phyloP scores from a whole-genome alignment of 35 echinoderm and acorn worm species.

The Heliocidaris tuberculata region DNA sequence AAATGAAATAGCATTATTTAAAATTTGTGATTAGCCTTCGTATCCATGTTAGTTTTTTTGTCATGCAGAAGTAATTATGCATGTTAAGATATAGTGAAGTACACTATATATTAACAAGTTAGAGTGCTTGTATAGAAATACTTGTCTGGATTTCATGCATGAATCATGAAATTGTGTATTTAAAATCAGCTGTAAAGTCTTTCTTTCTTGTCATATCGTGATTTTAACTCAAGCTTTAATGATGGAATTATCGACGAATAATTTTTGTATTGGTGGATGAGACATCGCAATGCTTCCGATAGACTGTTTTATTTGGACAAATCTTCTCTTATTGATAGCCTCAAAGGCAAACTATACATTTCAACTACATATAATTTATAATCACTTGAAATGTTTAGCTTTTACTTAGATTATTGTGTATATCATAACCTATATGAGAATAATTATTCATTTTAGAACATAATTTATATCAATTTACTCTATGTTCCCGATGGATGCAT shows the following conservation, averaged over 20 bases:
- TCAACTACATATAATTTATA: neutral
- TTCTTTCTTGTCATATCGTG: neutral
- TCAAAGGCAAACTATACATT: neutral
- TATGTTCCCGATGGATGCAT: too few relatives aligned
- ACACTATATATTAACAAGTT: too few relatives aligned
- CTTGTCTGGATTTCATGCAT: too few relatives aligned
- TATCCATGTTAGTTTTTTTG: too few relatives aligned
- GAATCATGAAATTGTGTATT: neutral
- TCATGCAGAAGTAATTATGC: too few relatives aligned
- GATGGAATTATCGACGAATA: neutral
- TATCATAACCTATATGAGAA: neutral
- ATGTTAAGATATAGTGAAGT: too few relatives aligned
- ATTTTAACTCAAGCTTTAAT: constrained; percentile 4
- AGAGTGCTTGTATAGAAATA: too few relatives aligned
- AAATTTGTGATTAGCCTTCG: too few relatives aligned
- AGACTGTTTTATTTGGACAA: neutral
- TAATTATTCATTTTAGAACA: neutral
- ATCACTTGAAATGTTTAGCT: neutral
- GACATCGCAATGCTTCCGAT: constrained; percentile 1
- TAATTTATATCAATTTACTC: too few relatives aligned
- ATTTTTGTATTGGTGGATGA: neutral
- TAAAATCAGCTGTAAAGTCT: neutral
- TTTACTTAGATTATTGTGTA: neutral
- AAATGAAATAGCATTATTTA: too few relatives aligned
- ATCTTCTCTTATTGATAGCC: constrained; percentile 3